Conservation (phyloP, 1,140 invertebrate genomes). For the Trichomalopsis sarcophagae region DNA sequence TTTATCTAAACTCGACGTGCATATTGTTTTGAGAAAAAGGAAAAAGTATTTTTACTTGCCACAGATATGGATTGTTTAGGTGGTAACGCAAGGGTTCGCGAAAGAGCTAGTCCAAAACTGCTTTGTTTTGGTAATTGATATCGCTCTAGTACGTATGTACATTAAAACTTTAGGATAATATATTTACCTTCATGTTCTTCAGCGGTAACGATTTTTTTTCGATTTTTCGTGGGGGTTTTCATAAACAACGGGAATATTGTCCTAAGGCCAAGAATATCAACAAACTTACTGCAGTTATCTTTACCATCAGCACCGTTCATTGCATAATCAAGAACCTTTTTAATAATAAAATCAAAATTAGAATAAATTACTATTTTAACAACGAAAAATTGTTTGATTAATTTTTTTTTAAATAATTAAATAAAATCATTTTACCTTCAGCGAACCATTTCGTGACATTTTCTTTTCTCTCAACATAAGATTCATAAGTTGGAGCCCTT, state of each 20-base stretch:
- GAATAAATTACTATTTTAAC: background rate
- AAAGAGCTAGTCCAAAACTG: too few species aligned
- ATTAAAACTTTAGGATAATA: constrained; percentile 4
- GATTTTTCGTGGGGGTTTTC: constrained; percentile 95
- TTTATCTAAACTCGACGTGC: too few species aligned
- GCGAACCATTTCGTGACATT: constrained; percentile 94
- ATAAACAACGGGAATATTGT: constrained; percentile 99
- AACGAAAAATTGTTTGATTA: background rate
- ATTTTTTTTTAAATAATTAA: background rate
- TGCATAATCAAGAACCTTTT: constrained; percentile 90
- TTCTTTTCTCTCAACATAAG: constrained; percentile 99
- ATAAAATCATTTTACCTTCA: constrained; percentile 81
- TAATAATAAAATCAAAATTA: background rate
- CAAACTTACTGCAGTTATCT: constrained; percentile 98
- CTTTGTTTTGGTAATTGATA: too few species aligned
- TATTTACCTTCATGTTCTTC: constrained; percentile 92
- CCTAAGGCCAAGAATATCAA: constrained; percentile 96
- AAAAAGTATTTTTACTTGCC: too few species aligned
- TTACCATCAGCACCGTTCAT: constrained; percentile 93
- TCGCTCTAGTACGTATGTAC: background rate
- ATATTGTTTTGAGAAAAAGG: too few species aligned
- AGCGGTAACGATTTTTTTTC: constrained; percentile 88
- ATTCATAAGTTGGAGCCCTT: constrained; percentile 97
- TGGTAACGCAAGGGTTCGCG: too few species aligned
- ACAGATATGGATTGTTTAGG: too few species aligned